Evolutionary conservation across 1,140 invertebrate species (phyloP).

Genomic region (Drosophila gunungcola): DNA sequence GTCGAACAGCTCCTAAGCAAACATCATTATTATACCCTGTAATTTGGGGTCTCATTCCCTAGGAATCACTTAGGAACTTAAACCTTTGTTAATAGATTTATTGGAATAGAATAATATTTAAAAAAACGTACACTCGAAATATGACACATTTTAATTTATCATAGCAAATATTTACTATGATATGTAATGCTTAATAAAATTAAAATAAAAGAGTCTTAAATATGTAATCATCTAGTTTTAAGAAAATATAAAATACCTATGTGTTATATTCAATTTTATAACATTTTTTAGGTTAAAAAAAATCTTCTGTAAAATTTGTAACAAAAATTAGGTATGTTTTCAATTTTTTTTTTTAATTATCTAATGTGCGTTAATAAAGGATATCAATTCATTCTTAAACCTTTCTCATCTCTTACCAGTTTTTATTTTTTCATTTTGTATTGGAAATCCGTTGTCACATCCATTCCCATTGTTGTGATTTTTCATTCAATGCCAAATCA

Average conservation of each 20-base stretch:
- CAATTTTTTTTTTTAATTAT: no score
- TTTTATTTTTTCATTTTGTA: neutral
- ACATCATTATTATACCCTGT: conserved; percentile 35
- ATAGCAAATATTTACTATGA: no score
- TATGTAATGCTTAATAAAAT: no score
- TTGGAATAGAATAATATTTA: no score
- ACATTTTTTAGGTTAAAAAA: no score
- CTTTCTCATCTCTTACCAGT: neutral
- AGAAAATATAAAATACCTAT: no score
- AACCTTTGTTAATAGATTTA: neutral
- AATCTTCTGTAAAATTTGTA: no score
- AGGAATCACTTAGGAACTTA: neutral
- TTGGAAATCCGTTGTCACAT: neutral
- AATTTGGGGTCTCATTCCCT: neutral
- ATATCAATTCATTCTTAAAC: neutral
- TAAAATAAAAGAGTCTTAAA: no score
- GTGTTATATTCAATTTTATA: no score
- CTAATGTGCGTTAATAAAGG: neutral
- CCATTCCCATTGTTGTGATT: conserved; percentile 11
- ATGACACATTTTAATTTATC: neutral
- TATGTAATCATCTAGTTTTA: no score
- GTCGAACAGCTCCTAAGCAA: conserved; percentile 39
- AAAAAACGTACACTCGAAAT: no score
- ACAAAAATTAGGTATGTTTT: no score
- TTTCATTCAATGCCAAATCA: conserved; percentile 51